Conservation (phyloP, 37 sponge, comb jelly and placozoan species). For the Tethya wilhelma region DNA sequence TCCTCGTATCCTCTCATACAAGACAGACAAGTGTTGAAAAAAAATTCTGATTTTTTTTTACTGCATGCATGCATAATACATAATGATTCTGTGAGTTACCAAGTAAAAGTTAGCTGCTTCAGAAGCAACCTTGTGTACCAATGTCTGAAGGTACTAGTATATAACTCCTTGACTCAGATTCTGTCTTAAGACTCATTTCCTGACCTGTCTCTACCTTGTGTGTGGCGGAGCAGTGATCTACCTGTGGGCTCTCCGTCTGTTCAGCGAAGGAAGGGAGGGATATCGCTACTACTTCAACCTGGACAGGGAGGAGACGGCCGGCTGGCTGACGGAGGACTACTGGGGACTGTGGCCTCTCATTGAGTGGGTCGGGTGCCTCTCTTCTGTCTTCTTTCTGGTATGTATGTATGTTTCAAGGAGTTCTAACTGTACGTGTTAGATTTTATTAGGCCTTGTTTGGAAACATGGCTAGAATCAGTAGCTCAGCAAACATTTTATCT, state of each 20-base stretch:
- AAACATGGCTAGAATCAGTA: not conserved
- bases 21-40: too few relatives aligned
- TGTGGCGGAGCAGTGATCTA: constrained; percentile 25
- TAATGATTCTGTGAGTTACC: too few relatives aligned
- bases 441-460: not conserved
- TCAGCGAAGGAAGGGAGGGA: not conserved
- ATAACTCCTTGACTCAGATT: too few relatives aligned
- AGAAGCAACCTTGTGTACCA: too few relatives aligned
- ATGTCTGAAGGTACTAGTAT: too few relatives aligned
- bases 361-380: constrained; percentile 31
- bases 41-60: too few relatives aligned
- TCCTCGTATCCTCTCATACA: constrained; percentile 12
- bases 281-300: not conserved
- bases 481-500: too few relatives aligned
- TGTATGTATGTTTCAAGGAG: too few relatives aligned
- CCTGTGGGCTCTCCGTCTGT: not conserved
- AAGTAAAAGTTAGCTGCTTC: too few relatives aligned
- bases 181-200: constrained; percentile 4
- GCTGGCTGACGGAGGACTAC: constrained; percentile 15
- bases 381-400: constrained; percentile 19
- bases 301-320: not conserved
- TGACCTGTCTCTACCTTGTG: constrained; percentile 16
- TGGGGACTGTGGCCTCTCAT: constrained; percentile 42
- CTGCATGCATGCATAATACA: too few relatives aligned
- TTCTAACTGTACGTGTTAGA: not conserved